Evolutionary conservation across 2,113 vertebrate genomes (phyloP).

Genomic region (Psittacara wagleri): DNA sequence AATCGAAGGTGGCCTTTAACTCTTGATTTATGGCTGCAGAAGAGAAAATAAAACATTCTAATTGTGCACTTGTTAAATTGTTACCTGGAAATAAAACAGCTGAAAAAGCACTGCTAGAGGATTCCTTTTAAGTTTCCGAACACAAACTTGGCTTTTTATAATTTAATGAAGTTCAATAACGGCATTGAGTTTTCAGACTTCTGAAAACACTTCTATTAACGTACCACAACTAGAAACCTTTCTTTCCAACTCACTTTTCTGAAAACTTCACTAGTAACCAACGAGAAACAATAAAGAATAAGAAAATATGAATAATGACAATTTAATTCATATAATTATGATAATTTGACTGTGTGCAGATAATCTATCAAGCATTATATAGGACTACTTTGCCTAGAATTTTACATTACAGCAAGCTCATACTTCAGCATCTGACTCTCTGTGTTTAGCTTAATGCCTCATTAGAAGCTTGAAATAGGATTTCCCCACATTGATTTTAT

Average conservation of each 20-base stretch:
- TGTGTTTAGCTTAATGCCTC: background rate
- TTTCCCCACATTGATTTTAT: background rate
- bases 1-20: conserved; percentile 96
- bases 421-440: background rate
- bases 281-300: background rate
- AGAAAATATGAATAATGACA: background rate
- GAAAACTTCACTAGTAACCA: background rate
- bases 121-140: background rate
- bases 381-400: background rate
- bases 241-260: background rate
- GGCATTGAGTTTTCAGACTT: background rate
- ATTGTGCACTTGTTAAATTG: background rate
- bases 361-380: background rate
- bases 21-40: conserved; percentile 89
- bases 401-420: background rate
- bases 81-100: background rate
- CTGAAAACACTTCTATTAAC: background rate
- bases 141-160: background rate
- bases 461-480: background rate
- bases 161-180: background rate
- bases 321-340: background rate
- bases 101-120: background rate
- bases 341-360: background rate
- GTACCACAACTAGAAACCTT: background rate
- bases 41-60: conserved; percentile 16